Evolutionary conservation across 2,888 invertebrate species (phyloP).

Genomic region (Dryobota labecula): DNA sequence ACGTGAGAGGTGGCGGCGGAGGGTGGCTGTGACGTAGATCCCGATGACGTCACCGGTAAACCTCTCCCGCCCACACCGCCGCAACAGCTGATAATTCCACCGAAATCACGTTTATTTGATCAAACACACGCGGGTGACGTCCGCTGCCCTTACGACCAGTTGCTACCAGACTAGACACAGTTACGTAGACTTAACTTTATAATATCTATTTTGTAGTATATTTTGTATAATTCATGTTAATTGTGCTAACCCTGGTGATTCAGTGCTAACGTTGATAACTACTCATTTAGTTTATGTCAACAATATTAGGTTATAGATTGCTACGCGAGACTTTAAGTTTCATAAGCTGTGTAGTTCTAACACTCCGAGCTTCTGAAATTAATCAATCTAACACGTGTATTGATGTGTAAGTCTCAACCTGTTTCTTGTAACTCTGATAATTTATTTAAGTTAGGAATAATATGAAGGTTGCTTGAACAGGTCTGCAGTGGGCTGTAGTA

Average conservation of each 20-base stretch:
- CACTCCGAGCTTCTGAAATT: neutral
- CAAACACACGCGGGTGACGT: constrained; percentile 54
- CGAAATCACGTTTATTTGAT: constrained; percentile 65
- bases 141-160: constrained; percentile 45
- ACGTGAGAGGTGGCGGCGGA: constrained; percentile 49
- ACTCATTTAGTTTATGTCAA: neutral
- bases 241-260: neutral
- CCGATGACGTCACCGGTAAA: constrained; percentile 75
- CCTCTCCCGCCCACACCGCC: constrained; percentile 72
- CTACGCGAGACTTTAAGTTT: neutral
- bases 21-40: constrained; percentile 80
- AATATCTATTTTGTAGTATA: constrained; percentile 23
- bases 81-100: constrained; percentile 77
- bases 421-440: constrained; percentile 28
- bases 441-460: constrained; percentile 25
- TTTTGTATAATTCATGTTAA: constrained; percentile 3
- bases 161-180: constrained; percentile 43
- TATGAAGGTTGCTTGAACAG: constrained; percentile 38
- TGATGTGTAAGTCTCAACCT: constrained; percentile 11
- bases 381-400: constrained; percentile 25
- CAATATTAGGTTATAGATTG: neutral
- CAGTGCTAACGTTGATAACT: neutral
- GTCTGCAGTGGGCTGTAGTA: constrained; percentile 16
- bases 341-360: neutral
- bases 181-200: constrained; percentile 44